phyloP scores from a whole-genome alignment of 2,888 invertebrate species.

The Cotesia congregata region DNA sequence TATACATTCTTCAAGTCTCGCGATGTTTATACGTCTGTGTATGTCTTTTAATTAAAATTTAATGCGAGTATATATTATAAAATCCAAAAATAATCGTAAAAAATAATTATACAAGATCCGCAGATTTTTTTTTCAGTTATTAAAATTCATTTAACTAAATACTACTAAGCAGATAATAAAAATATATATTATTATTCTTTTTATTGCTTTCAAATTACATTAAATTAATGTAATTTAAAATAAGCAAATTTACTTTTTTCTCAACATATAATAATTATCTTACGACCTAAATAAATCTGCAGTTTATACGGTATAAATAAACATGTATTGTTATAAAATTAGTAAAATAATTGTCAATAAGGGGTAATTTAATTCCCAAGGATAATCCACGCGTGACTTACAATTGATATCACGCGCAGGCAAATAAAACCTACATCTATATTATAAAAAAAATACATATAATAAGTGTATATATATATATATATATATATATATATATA shows the following conservation, averaged over 20 bases:
- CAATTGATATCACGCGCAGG: slow-evolving; percentile 22
- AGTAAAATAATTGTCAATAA: slow-evolving; percentile 10
- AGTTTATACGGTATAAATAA: neutral
- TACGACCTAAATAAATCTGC: neutral
- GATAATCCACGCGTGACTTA: slow-evolving; percentile 15
- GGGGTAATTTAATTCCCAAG: slow-evolving; percentile 18
- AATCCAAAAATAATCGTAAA: slow-evolving; percentile 7
- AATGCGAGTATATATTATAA: slow-evolving; percentile 5
- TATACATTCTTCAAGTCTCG: neutral
- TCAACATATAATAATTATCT: neutral
- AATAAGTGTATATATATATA: neutral
- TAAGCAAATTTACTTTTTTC: too few species aligned
- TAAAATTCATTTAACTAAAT: slow-evolving; percentile 7
- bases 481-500: neutral
- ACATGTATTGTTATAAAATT: slow-evolving; percentile 1
- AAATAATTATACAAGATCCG: slow-evolving; percentile 2
- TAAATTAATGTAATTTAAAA: neutral
- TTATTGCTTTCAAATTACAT: neutral
- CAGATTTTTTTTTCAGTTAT: neutral
- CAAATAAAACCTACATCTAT: slow-evolving; percentile 14
- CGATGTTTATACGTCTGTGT: neutral
- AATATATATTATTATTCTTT: neutral
- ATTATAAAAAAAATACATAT: neutral
- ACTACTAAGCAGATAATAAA: neutral
- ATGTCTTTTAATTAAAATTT: slow-evolving; percentile 17